Percentiles rank a stretch among this genome's conserved stretches.
phyloP scores from a whole-genome alignment of 2,797 vertebrate genomes.

The Enteromius viviparus region DNA sequence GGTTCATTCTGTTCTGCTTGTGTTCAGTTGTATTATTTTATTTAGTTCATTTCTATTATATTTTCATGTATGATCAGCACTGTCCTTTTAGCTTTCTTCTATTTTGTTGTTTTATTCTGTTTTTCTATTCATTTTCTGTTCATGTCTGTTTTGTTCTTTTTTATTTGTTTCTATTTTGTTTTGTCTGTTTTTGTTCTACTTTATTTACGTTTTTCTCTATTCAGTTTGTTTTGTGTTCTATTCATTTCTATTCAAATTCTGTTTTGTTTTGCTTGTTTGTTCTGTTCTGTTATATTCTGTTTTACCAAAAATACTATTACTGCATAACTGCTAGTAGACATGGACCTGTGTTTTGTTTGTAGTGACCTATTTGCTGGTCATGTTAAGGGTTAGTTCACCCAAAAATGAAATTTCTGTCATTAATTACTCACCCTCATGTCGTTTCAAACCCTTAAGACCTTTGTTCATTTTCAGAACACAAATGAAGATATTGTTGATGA shows the following conservation, averaged over 20 bases:
- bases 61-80: constrained; percentile 16
- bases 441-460: too few species aligned
- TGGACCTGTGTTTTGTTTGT: neutral
- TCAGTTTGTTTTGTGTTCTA: neutral
- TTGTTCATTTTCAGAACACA: too few species aligned
- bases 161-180: neutral
- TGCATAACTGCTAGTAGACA: neutral
- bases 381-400: too few species aligned
- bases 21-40: neutral
- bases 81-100: constrained; percentile 5
- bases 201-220: neutral
- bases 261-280: neutral
- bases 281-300: neutral
- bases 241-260: neutral
- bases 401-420: too few species aligned
- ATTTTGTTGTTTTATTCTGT: constrained; percentile 16
- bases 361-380: neutral
- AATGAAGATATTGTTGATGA: too few species aligned
- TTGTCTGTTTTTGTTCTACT: neutral
- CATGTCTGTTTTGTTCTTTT: neutral
- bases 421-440: too few species aligned
- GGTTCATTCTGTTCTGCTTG: neutral
- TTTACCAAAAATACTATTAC: neutral
- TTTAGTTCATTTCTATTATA: neutral
- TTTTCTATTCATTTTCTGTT: neutral